Base-by-base conservation (phyloP, 2,113 vertebrate species). In the Carettochelys insculpta region DNA sequence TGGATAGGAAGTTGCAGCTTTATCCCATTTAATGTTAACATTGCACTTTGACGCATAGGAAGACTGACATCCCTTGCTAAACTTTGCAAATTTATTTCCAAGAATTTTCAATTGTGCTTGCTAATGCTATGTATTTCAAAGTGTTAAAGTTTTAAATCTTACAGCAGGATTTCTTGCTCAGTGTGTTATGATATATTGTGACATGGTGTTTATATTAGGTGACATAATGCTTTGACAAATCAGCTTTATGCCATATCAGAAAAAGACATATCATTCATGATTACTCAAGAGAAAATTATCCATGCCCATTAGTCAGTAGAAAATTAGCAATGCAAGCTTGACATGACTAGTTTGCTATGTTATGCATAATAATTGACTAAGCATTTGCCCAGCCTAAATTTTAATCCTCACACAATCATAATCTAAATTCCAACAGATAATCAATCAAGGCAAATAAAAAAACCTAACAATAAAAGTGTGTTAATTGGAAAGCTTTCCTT, bases 211-310 rank as follows among this genome's bases (percentile, higher is more conserved):
- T 78, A 45, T 78, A 83, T 54, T 84, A 47, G 54, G 50, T 31
- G 79, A 80, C 45, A 31, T 68, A 27, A 48, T 65, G 53, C 34
- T 47, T 82, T 87, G 79, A 50, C 51, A 91, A 75, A 75, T 76
- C 41, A 12, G 31, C 51, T 16, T 61, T 54, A 43, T 29, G 82
- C 5, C 3, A 0, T 41, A 31, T 24, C 41, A 68, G 22, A 51
- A 53, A 14, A 52, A 77, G 31, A 75, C n/a, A 52, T 5, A 27
- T 11, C 65, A 80, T 29, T 77, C 31, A 80, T 43, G 31, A 38
- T 89, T 89, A 78, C 34, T 45, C n/a, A 82, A 87, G 87, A 86
- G 54, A 61, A 75, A 56, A 83, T 90, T 89, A 94, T 80, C 83
- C 16, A 77, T 68, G 41, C 79, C 51, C 91, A 90, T 48, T 54